phyloP scores from a whole-genome alignment of 2,113 vertebrate species.

The Leptosomus discolor region DNA sequence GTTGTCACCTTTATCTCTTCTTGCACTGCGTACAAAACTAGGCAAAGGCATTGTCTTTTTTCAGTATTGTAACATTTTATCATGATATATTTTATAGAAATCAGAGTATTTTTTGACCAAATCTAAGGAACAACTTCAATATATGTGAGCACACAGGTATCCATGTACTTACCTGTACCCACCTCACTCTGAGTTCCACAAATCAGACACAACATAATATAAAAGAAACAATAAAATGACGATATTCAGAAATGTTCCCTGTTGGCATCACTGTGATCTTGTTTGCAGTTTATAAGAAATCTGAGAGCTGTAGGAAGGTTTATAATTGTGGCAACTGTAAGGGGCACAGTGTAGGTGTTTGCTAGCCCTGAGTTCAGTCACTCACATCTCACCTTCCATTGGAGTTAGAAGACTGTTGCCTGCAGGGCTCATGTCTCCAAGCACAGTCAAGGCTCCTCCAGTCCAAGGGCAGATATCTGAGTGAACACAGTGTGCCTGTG shows the following conservation, averaged over 20 bases:
- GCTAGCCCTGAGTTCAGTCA: neutral
- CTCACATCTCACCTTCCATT: neutral
- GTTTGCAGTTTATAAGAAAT: neutral
- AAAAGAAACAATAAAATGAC: neutral
- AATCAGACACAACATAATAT: neutral
- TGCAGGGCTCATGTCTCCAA: neutral
- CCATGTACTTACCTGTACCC: neutral
- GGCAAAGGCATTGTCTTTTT: neutral
- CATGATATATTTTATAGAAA: neutral
- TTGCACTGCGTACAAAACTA: neutral
- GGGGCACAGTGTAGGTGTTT: neutral
- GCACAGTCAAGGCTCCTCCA: neutral
- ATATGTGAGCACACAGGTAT: rapidly evolving
- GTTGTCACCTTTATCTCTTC: neutral
- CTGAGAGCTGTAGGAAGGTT: neutral
- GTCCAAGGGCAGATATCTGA: neutral
- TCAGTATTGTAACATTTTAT: neutral
- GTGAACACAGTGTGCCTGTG: neutral
- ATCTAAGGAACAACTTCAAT: neutral
- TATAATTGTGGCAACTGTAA: neutral
- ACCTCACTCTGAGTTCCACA: neutral
- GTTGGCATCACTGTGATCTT: neutral
- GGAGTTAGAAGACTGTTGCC: neutral
- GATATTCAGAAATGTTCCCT: neutral
- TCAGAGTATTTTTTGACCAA: neutral